These are phyloP conservation scores for Eretmocerus hayati DNA, from an alignment of 2,888 invertebrate genomes.

Conservation along the genomic window DNA sequence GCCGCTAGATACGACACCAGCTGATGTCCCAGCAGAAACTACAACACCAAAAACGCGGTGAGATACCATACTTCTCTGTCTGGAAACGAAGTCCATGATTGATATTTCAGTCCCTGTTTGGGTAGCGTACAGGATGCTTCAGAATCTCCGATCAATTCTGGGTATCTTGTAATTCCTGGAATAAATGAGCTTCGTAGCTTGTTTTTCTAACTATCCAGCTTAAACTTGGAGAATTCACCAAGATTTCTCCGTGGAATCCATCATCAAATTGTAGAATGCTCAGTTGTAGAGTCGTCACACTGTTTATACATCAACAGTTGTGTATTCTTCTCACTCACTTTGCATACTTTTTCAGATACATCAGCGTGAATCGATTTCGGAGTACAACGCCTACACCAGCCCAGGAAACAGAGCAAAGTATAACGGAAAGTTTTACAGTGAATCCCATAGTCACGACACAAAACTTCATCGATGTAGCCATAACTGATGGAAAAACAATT, in stretches of 20 bases:
- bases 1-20: slow-evolving; percentile 1
- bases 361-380: slow-evolving; percentile 43
- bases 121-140: no score
- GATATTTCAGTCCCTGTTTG: no score
- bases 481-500: slow-evolving; percentile 15
- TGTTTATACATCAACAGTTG: neutral
- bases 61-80: neutral
- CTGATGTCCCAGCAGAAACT: slow-evolving; percentile 3
- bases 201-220: no score
- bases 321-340: slow-evolving; percentile 1
- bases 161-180: no score
- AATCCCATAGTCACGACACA: slow-evolving; percentile 6
- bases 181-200: no score
- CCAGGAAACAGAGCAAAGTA: slow-evolving; percentile 9
- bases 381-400: slow-evolving; percentile 30
- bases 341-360: no score
- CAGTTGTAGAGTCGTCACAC: neutral
- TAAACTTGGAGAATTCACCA: no score
- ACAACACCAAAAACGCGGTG: slow-evolving; percentile 17
- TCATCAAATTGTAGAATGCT: neutral
- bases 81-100: no score
- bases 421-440: slow-evolving; percentile 1
- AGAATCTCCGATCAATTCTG: no score
- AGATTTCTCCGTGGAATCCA: no score
- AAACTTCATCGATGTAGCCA: neutral